phyloP scores from a whole-genome alignment of 2,888 invertebrate genomes.

The Ligdia adustata region DNA sequence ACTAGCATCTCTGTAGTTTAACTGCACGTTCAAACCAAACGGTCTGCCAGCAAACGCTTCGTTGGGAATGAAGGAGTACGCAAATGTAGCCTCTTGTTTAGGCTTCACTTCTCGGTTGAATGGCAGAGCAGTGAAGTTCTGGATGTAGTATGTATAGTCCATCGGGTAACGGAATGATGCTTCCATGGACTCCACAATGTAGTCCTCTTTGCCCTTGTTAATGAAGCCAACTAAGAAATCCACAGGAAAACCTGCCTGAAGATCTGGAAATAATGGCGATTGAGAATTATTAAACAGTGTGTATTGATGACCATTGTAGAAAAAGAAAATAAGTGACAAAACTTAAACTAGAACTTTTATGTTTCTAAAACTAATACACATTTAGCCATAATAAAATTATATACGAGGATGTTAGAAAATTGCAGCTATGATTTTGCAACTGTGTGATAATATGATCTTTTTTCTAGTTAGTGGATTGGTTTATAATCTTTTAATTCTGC shows the following conservation, averaged over 20 bases:
- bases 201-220: conserved; percentile 96
- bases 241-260: conserved; percentile 95
- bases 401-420: no score
- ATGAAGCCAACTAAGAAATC: conserved; percentile 98
- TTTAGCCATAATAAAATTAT: no score
- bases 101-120: conserved; percentile 96
- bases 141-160: conserved; percentile 99
- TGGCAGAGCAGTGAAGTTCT: conserved; percentile 97
- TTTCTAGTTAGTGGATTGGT: no score
- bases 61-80: conserved; percentile 97
- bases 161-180: conserved; percentile 99
- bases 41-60: conserved; percentile 99
- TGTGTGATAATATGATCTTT: no score
- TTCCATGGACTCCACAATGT: conserved; percentile 95
- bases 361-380: no score
- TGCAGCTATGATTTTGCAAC: no score
- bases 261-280: conserved; percentile 87
- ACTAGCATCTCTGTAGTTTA: conserved; percentile 93
- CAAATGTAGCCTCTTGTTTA: conserved; percentile 96
- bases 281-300: no score
- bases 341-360: no score
- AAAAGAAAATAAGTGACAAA: no score
- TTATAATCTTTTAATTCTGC: no score
- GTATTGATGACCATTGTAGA: no score
- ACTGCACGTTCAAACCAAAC: conserved; percentile 96